These are phyloP conservation scores for Pyralis farinalis DNA, from an alignment of 2,888 invertebrate species.

Conservation along the genomic window DNA sequence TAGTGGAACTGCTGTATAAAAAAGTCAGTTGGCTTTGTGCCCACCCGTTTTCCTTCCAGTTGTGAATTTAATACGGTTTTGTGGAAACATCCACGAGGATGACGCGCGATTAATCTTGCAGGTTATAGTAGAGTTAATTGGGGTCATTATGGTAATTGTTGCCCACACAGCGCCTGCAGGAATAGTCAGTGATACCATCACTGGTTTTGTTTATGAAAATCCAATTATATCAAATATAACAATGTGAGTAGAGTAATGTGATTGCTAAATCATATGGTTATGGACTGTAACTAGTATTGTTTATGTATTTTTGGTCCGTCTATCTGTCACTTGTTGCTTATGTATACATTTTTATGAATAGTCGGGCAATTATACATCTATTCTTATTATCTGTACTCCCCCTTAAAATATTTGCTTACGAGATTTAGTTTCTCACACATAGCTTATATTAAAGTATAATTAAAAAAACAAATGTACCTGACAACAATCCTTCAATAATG, in stretches of 20 bases:
- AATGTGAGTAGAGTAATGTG: conserved; percentile 7
- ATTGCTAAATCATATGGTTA: not conserved
- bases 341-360: too few species aligned
- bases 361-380: too few species aligned
- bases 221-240: conserved; percentile 4
- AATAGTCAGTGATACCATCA: conserved; percentile 2
- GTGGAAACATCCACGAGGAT: conserved; percentile 59
- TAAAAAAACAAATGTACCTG: too few species aligned
- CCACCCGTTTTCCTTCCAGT: conserved; percentile 74
- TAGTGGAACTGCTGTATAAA: conserved; percentile 69
- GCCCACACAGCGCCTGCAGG: conserved; percentile 27
- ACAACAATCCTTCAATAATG: too few species aligned
- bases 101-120: conserved; percentile 57
- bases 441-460: too few species aligned
- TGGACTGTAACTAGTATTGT: not conserved
- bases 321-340: not conserved
- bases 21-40: conserved; percentile 77
- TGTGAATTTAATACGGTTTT: conserved; percentile 57
- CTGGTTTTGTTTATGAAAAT: conserved; percentile 12
- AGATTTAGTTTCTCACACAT: too few species aligned
- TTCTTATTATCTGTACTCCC: too few species aligned
- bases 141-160: conserved; percentile 47
- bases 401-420: too few species aligned
- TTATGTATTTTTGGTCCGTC: not conserved
- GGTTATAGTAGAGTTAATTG: conserved; percentile 57